Evolutionary conservation across 2,797 vertebrate genomes (phyloP), one percentile per base, ranked within the genome.

Genomic region (Sebastes ruberrimus): DNA sequence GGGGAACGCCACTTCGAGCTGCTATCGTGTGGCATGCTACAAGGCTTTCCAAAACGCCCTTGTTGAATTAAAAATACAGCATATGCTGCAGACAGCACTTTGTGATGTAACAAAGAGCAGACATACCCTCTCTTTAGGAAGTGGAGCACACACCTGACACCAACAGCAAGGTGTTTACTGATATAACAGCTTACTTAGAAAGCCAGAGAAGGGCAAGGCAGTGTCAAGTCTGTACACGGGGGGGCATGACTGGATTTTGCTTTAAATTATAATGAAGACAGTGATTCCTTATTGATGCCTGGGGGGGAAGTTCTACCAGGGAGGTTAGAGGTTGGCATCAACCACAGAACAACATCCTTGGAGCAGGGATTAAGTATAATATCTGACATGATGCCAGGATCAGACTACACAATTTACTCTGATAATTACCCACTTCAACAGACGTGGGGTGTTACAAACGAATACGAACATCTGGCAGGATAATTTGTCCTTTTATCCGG

Each of bases 1-100:
- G 84, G 94, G 94, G 95, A 95, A 87, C 84, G 84, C 88, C 89
- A 78, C 78, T 76, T 73, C 53, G 85, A 92, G 87, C 89, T 83
- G 91, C 80, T 65, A 84, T 81, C 78, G 60, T 87, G 78, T 92
- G 93, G 92, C 93, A 90, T 74, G 89, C 92, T 90, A 80, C 92
- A 76, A 75, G 86, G 85, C 90, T 91, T 52, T 86, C 83, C 86
- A 88, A 91, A 93, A 91, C 71, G 68, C 76, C 83, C 91, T 78
- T 82, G 89, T 85, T 91, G 89, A 95, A 95, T 95, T 92, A 93
- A 92, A 91, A 93, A 92, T 85, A 85, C 88, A 82, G 83, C 91
- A 91, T 92, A 92, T 93, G 90, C 88, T 76, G 78, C 79, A 76
- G 89, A 91, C 84, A 49, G 71, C 38, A 11, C 73, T 68, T 82